These are phyloP conservation scores for Drosophila anomalipes DNA, from an alignment of 2,888 invertebrate genomes.

Conservation along the genomic window DNA sequence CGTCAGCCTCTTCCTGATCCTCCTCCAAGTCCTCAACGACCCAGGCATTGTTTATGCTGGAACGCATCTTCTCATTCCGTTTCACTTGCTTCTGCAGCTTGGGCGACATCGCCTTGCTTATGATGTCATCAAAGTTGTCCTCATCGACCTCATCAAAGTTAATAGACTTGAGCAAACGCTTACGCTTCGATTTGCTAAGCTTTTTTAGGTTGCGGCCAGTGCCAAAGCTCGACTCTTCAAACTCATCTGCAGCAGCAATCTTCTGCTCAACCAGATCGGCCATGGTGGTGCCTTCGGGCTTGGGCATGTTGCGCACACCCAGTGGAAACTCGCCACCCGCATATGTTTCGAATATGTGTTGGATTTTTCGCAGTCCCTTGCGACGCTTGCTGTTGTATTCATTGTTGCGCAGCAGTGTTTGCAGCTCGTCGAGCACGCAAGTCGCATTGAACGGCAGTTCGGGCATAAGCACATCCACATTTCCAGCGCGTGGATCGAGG, in stretches of 20 bases:
- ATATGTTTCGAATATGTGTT: constrained; percentile 85
- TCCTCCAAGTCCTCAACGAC: constrained; percentile 72
- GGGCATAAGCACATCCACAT: constrained; percentile 90
- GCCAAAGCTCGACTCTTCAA: constrained; percentile 86
- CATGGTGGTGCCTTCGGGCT: constrained; percentile 80
- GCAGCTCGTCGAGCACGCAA: constrained; percentile 87
- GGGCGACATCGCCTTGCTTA: constrained; percentile 77
- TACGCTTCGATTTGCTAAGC: constrained; percentile 85
- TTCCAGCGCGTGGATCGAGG: constrained; percentile 93
- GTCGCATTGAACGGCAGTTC: constrained; percentile 89
- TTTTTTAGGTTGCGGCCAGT: constrained; percentile 84
- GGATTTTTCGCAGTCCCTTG: constrained; percentile 86
- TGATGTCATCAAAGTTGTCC: constrained; percentile 79
- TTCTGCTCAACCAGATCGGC: constrained; percentile 81
- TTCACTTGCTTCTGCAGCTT: constrained; percentile 70
- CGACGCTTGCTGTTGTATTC: constrained; percentile 87
- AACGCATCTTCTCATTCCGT: constrained; percentile 68
- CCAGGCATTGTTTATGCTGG: constrained; percentile 71
- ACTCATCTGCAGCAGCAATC: constrained; percentile 85
- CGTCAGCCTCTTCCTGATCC: background rate
- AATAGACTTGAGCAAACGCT: constrained; percentile 78
- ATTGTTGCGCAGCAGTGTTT: constrained; percentile 86
- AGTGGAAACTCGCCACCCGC: constrained; percentile 89
- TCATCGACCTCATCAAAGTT: constrained; percentile 82
- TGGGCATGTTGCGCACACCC: constrained; percentile 87